Evolutionary conservation across 92 coral and sea anemone species (phyloP).

Genomic region (Scolanthus callimorphus): DNA sequence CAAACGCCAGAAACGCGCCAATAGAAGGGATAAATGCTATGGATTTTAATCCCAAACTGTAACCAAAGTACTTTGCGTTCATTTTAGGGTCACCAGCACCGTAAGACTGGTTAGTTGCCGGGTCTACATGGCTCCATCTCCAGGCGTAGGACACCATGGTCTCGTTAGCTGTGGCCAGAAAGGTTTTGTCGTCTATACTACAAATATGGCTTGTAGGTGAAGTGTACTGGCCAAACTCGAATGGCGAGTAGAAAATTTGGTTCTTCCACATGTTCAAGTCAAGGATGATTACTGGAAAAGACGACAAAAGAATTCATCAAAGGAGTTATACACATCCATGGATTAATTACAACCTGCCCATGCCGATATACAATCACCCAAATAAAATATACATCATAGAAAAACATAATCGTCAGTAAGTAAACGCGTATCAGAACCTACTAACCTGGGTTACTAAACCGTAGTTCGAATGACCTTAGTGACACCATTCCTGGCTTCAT

Average conservation of each 20-base stretch:
- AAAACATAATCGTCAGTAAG: too few species aligned
- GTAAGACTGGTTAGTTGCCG: slow-evolving; percentile 57
- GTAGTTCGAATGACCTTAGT: too few species aligned
- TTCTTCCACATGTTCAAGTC: slow-evolving; percentile 99
- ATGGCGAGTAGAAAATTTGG: slow-evolving; percentile 93
- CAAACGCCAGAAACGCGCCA: slow-evolving; percentile 71
- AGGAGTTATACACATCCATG: too few species aligned
- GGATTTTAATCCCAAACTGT: slow-evolving; percentile 62
- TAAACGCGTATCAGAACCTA: too few species aligned
- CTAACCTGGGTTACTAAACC: too few species aligned
- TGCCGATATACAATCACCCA: too few species aligned
- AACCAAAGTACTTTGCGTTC: slow-evolving; percentile 84
- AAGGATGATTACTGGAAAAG: slow-evolving; percentile 77
- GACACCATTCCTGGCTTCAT: too few species aligned
- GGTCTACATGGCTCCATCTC: slow-evolving; percentile 63
- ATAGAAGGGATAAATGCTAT: slow-evolving; percentile 91
- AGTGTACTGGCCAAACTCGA: slow-evolving; percentile 86
- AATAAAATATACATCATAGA: too few species aligned
- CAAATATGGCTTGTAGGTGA: slow-evolving; percentile 64
- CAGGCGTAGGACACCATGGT: slow-evolving; percentile 76
- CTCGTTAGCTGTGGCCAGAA: slow-evolving; percentile 67
- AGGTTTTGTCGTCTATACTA: slow-evolving; percentile 51
- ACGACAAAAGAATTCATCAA: too few species aligned
- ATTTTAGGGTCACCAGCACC: slow-evolving; percentile 63
- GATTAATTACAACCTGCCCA: too few species aligned